phyloP scores from a whole-genome alignment of 2,797 vertebrate genomes.

The Geotrypetes seraphini region DNA sequence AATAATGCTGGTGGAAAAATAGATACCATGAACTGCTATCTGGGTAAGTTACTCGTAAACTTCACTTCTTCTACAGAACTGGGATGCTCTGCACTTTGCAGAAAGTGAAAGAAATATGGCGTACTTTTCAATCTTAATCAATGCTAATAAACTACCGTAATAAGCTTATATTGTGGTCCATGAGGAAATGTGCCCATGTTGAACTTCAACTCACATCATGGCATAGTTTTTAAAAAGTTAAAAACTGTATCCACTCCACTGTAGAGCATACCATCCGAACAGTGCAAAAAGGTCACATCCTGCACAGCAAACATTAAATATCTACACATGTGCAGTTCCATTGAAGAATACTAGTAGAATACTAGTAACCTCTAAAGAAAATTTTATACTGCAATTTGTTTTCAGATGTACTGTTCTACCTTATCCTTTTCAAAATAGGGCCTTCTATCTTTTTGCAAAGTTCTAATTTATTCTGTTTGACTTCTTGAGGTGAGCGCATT shows the following conservation, averaged over 20 bases:
- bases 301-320: constrained; percentile 8
- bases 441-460: constrained; percentile 7
- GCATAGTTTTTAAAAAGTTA: constrained; percentile 21
- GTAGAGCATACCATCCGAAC: constrained; percentile 32
- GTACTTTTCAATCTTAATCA: constrained; percentile 16
- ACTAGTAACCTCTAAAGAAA: constrained; percentile 11
- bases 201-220: no score
- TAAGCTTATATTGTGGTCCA: no score
- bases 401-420: constrained; percentile 25
- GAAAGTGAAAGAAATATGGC: no score
- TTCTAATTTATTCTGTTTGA: constrained; percentile 11
- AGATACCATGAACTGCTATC: no score
- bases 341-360: constrained; percentile 25
- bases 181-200: constrained; percentile 9
- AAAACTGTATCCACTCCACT: constrained; percentile 13
- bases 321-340: constrained; percentile 26
- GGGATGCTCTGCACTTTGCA: no score
- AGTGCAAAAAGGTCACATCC: constrained; percentile 47
- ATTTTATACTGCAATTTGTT: constrained; percentile 9
- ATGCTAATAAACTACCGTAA: no score
- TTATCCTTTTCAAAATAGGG: constrained; percentile 17
- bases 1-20: constrained; percentile 46
- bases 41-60: no score
- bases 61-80: background rate
- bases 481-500: no score